These are phyloP conservation scores for Corynorhinus townsendii DNA, from an alignment of 2,113 vertebrate species.

Conservation along the genomic window DNA sequence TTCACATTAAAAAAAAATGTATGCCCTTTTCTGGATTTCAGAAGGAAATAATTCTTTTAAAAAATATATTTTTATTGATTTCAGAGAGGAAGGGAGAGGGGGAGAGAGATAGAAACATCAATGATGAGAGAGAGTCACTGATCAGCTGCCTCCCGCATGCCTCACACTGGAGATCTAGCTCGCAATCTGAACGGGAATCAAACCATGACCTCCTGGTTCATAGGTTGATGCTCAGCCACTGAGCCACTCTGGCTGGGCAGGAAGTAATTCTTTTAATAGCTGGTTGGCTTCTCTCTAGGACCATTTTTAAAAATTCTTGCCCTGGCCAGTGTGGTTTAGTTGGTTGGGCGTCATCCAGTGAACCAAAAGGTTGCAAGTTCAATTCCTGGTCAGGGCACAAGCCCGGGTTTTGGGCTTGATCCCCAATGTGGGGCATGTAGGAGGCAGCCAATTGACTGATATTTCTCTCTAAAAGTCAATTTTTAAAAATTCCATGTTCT, in stretches of 20 bases:
- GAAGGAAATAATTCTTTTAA: background rate
- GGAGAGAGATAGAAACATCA: too few species aligned
- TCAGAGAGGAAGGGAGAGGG: too few species aligned
- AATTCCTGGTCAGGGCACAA: background rate
- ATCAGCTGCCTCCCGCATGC: too few species aligned
- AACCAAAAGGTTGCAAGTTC: background rate
- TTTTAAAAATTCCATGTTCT: background rate
- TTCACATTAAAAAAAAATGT: background rate
- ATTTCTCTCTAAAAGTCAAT: background rate
- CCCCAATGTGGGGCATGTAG: background rate
- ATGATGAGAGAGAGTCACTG: too few species aligned
- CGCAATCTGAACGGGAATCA: too few species aligned
- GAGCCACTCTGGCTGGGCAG: background rate
- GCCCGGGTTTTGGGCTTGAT: background rate
- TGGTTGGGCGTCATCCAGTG: background rate
- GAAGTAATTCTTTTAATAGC: background rate
- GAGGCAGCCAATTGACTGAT: background rate
- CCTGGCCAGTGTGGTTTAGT: background rate
- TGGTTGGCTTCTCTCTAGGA: background rate
- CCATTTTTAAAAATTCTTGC: background rate
- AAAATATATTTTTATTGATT: too few species aligned
- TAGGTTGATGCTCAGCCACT: too few species aligned
- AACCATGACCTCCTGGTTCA: too few species aligned
- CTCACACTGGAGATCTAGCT: too few species aligned
- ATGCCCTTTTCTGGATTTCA: background rate